Base-by-base conservation (phyloP, 2,797 vertebrate genomes). In the Sardinella longiceps region DNA sequence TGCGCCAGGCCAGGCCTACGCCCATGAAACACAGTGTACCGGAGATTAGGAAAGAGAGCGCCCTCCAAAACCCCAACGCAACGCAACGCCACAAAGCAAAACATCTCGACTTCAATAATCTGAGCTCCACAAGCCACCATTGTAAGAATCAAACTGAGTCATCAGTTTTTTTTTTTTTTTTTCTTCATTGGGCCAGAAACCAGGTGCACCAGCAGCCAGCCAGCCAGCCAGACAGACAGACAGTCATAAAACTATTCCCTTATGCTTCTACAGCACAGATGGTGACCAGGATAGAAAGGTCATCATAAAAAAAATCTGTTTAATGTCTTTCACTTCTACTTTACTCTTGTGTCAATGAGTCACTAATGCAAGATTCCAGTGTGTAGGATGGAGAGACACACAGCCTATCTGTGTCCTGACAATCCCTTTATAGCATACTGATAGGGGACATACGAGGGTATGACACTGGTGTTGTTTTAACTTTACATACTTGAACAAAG, bases 21-120 rank as follows among this genome's bases (percentile, higher is more conserved):
- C 90, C 93, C 92, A 84, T 74, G 23, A 84, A 74, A 70, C 45
- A 84, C 66, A 84, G 50, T 84, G 83, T 80, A 84, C 48, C 46
- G 28, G 70, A 53, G 43, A 80, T 23, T 11, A 56, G 83, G 45
- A 28, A 48, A 20, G 14, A 51, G 50, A 18, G 50, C 50, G 5
- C 14, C 50, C 20, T 51, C 50, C 50, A 51, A 51, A 23, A 0
- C 63, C 37, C 63, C 10, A 60, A 3, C n/a, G 58, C 23, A 33
- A 18, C 18, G 37, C 4, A 5, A 30, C 33, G 33, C 14, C 66
- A 33, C 37, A 43, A 18, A 39, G 33, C 18, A 37, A 39, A 39
- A 33, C 70, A 77, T 18, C 70, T 77, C 15, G 2, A 39, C 15
- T 48, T 10, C 7, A 48, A 48, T 48, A 48, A 48, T 48, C 51